Evolutionary conservation across 2,797 vertebrate genomes (phyloP).

Genomic region (Aeoliscus strigatus): DNA sequence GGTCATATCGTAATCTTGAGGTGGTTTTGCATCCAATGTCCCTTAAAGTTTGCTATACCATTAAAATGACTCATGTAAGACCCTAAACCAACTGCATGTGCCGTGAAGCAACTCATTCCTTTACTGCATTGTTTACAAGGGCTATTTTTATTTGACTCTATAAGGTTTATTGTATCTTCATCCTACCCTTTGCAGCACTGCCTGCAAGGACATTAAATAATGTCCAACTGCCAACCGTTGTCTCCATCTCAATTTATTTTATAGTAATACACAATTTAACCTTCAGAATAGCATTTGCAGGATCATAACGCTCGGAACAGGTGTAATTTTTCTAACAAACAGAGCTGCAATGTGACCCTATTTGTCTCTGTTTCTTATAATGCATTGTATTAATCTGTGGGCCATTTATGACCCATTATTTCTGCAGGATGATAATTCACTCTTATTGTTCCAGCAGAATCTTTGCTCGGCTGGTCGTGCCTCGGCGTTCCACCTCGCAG

Average conservation of each 20-base stretch:
- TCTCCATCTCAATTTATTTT: constrained; percentile 81
- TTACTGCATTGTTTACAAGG: constrained; percentile 71
- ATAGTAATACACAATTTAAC: constrained; percentile 83
- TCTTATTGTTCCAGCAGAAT: constrained; percentile 68
- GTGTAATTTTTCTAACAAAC: constrained; percentile 83
- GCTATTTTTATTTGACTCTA: constrained; percentile 73
- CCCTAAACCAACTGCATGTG: constrained; percentile 61
- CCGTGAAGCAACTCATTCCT: constrained; percentile 58
- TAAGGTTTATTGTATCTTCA: constrained; percentile 75
- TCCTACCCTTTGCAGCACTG: constrained; percentile 72
- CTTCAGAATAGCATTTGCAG: constrained; percentile 80
- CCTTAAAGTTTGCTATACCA: constrained; percentile 63
- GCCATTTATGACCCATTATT: constrained; percentile 74
- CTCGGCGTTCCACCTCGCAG: constrained; percentile 35
- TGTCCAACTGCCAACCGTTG: constrained; percentile 67
- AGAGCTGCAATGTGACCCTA: constrained; percentile 78
- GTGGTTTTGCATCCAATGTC: constrained; percentile 58
- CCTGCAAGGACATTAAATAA: constrained; percentile 76
- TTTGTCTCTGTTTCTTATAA: constrained; percentile 81
- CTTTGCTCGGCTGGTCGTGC: constrained; percentile 59
- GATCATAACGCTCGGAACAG: constrained; percentile 79
- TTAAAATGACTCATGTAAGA: constrained; percentile 72
- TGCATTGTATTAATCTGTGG: constrained; percentile 77
- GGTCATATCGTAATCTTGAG: constrained; percentile 60
- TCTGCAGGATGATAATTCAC: constrained; percentile 69